Evolutionary conservation across 2,797 vertebrate species (phyloP).

Genomic region (Anguilla megastoma): DNA sequence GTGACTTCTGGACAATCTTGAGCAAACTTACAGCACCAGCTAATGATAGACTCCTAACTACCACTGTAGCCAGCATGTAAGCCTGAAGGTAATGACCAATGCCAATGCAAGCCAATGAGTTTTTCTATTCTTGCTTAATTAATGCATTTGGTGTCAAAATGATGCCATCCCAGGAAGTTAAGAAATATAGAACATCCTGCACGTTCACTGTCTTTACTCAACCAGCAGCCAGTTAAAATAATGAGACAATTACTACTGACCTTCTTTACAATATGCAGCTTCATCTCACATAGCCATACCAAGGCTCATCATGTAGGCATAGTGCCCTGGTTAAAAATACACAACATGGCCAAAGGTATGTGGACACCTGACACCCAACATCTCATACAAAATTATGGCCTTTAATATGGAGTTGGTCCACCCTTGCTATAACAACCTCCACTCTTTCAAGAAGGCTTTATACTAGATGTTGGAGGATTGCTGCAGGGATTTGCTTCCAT

Average conservation of each 20-base stretch:
- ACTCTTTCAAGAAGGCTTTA: no score
- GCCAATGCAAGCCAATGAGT: neutral
- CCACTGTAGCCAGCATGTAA: neutral
- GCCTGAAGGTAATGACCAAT: neutral
- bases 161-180: neutral
- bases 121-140: neutral
- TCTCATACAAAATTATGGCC: no score
- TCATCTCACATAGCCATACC: neutral
- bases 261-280: neutral
- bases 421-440: no score
- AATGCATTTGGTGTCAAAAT: neutral
- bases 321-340: neutral
- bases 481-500: no score
- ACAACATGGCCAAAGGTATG: neutral
- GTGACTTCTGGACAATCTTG: neutral
- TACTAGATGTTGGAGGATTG: no score
- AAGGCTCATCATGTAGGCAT: neutral
- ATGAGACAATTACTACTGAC: neutral
- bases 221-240: neutral
- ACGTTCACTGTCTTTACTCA: neutral
- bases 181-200: neutral
- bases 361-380: no score
- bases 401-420: no score
- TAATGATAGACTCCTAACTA: neutral
- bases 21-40: neutral